These are phyloP conservation scores for Dendrocopos noguchii DNA, from an alignment of 2,113 vertebrate species.

Conservation along the genomic window DNA sequence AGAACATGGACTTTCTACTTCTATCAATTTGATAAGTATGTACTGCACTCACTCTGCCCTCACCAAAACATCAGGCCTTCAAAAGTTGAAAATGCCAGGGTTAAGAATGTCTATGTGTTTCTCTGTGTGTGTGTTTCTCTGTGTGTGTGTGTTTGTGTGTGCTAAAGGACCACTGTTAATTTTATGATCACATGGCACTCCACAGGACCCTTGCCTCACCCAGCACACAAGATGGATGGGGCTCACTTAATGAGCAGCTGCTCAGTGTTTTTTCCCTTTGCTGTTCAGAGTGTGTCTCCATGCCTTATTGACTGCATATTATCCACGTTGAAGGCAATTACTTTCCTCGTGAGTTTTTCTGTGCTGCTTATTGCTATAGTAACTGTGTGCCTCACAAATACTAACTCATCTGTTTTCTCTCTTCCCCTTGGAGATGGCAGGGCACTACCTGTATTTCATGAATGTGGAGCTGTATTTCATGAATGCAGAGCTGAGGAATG, in stretches of 20 bases:
- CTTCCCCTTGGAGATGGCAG: background rate
- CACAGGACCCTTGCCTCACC: background rate
- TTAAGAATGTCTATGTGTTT: background rate
- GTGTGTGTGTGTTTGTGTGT: too few species aligned
- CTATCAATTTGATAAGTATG: background rate
- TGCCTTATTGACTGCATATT: slow-evolving; percentile 20
- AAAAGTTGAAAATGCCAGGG: background rate
- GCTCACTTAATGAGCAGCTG: slow-evolving; percentile 36
- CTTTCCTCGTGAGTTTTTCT: slow-evolving; percentile 31
- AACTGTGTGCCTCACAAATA: slow-evolving; percentile 44
- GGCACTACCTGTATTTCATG: background rate
- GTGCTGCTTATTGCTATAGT: slow-evolving; percentile 52
- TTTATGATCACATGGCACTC: background rate
- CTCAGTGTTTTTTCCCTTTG: background rate
- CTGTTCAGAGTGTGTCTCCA: background rate
- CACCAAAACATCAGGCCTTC: background rate
- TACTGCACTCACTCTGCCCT: background rate
- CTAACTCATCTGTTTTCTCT: slow-evolving; percentile 8
- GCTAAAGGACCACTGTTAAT: background rate
- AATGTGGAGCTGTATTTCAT: background rate
- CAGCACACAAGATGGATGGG: slow-evolving; percentile 9
- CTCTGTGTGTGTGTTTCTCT: too few species aligned
- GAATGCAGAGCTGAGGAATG: background rate
- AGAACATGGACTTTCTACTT: background rate
- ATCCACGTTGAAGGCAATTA: slow-evolving; percentile 1